Base-by-base conservation (phyloP, 2,113 vertebrate genomes). In the Sminthopsis crassicaudata region DNA sequence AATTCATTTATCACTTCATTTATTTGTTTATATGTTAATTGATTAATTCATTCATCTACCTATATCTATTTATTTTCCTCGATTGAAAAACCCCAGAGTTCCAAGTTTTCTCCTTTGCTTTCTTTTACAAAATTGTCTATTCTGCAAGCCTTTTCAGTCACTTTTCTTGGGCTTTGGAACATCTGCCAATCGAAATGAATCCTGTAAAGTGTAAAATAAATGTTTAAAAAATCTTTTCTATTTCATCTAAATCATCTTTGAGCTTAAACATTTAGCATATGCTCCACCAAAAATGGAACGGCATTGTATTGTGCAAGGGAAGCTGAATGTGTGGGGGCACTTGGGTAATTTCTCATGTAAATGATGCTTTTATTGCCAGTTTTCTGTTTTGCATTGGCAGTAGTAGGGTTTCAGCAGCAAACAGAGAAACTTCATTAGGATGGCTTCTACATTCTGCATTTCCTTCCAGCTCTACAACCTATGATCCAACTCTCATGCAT, bases 101-200 rank as follows among this genome's bases (percentile, higher is more conserved):
- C 1, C 16, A 84, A 8, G 67, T 84, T 3, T 67, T 60, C 50
- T 53, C 23, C 14, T 5, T 51, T 53, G 51, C 11, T 19, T 93
- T 90, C 84, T 92, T 90, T 50, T 90, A 53, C 88, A 93, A 51
- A 30, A 90, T 53, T 92, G 26, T 91, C 89, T n/a, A 95, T 95
- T 91, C 11, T 53, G 53, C 60, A 91, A 95, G 84, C 52, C 51
- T 95, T 53, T 93, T 94, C 95, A 96, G 76, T 95, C 53, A 94
- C 88, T 95, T 95, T 90, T 54, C 94, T 92, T 94, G 95, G 26
- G 84, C 46, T 93, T 93, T 91, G 57, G 94, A 97, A 96, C 96
- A 98, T 97, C 95, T 97, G 97, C 95, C 97, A 97, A 97, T 97
- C 95, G 97, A 96, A 97, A 97, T 92, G 90, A 97, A 95, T 96